A percentile compares a stretch with the other conserved stretches of the same genome.
phyloP scores from a whole-genome alignment of 2,888 invertebrate genomes.

The Hipparchia semele region DNA sequence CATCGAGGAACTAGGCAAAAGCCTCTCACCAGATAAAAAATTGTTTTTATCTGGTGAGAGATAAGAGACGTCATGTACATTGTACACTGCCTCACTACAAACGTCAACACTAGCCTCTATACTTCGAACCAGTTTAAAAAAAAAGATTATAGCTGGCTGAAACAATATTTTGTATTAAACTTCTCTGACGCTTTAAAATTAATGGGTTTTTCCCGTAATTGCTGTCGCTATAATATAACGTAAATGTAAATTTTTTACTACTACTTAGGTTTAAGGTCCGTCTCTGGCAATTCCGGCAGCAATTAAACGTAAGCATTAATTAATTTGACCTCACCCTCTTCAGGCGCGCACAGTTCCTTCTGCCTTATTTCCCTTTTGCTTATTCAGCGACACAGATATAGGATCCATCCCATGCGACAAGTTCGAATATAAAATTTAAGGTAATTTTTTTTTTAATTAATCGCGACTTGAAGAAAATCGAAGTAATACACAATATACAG shows the following conservation, averaged over 20 bases:
- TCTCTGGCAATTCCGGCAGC: constrained; percentile 69
- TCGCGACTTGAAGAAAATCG: no score
- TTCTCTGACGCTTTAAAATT: neutral
- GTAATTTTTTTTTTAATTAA: no score
- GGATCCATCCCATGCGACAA: constrained; percentile 15
- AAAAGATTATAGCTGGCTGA: neutral
- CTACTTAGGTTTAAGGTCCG: constrained; percentile 50
- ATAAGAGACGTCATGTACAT: no score
- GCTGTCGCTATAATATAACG: neutral
- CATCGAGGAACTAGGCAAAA: no score
- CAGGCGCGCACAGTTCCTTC: constrained; percentile 52
- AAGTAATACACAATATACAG: no score
- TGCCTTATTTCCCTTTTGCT: constrained; percentile 79
- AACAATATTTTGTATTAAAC: neutral
- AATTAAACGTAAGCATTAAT: constrained; percentile 82
- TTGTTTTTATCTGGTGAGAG: no score
- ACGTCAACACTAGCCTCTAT: no score
- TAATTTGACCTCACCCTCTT: constrained; percentile 65
- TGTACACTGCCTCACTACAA: no score
- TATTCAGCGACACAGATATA: constrained; percentile 58
- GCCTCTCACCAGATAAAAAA: no score
- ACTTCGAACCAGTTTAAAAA: no score
- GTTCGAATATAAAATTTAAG: no score
- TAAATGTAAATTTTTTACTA: constrained; percentile 20
- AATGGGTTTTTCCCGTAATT: neutral